A percentile compares a stretch with the other conserved stretches of the same genome.
Evolutionary conservation across 2,888 invertebrate species (phyloP).

Genomic region (Syrista parreyssii): DNA sequence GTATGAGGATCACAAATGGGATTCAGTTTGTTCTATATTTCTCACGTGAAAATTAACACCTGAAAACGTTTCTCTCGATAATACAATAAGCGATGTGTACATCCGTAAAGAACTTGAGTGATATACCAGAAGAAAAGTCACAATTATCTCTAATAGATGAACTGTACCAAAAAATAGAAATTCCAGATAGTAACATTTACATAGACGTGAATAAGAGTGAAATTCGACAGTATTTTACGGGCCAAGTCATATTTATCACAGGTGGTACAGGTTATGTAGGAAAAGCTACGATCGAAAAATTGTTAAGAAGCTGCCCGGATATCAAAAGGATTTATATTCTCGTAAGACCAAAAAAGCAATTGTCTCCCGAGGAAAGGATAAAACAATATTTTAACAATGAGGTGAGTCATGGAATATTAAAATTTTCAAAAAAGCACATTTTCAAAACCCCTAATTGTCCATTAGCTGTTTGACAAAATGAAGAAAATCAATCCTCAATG

Average conservation of each 20-base stretch:
- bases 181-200: background rate
- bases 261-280: constrained; percentile 48
- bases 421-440: background rate
- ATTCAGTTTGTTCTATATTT: background rate
- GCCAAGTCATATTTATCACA: constrained; percentile 45
- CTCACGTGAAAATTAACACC: background rate
- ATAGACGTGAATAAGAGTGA: constrained; percentile 30
- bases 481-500: constrained; percentile 32
- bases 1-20: background rate
- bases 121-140: background rate
- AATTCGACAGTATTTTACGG: constrained; percentile 41
- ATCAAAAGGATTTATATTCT: constrained; percentile 43
- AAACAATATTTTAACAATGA: constrained; percentile 31
- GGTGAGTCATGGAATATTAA: constrained; percentile 32
- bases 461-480: constrained; percentile 45
- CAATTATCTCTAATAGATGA: constrained; percentile 29
- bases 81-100: background rate
- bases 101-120: background rate
- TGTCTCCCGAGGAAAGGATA: constrained; percentile 26
- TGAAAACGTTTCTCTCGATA: background rate
- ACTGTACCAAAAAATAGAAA: constrained; percentile 37
- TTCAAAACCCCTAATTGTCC: background rate
- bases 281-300: constrained; percentile 45
- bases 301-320: constrained; percentile 40
- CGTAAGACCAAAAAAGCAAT: constrained; percentile 25